A percentile compares a stretch with the other conserved stretches of the same genome.
Evolutionary conservation across 2,888 invertebrate species (phyloP).

Genomic region (Lamproptera curius): DNA sequence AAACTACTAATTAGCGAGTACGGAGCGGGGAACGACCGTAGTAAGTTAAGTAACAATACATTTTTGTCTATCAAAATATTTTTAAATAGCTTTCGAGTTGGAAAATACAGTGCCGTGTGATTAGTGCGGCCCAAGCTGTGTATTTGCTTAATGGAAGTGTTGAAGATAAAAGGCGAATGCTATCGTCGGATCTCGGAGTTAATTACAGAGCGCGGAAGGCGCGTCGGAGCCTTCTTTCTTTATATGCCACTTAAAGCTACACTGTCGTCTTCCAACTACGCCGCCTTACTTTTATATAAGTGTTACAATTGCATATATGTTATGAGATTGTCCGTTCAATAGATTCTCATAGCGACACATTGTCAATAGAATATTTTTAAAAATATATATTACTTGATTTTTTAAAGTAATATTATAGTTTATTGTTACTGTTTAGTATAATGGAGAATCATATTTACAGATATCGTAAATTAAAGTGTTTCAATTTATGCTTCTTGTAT

Average conservation of each 20-base stretch:
- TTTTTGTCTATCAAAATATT: constrained; percentile 76
- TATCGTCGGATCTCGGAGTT: constrained; percentile 64
- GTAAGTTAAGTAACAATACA: constrained; percentile 43
- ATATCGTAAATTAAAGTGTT: no score
- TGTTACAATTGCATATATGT: no score
- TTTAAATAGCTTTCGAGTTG: constrained; percentile 70
- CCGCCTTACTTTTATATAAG: no score
- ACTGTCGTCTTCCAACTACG: no score
- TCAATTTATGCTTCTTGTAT: no score
- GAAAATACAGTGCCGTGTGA: constrained; percentile 68
- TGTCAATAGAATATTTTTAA: no score
- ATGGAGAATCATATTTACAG: no score
- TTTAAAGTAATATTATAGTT: no score
- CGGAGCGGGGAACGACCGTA: constrained; percentile 49
- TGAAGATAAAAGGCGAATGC: constrained; percentile 69
- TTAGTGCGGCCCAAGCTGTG: constrained; percentile 68
- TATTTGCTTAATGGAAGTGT: constrained; percentile 77
- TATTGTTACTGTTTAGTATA: no score
- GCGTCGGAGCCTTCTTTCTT: constrained; percentile 47
- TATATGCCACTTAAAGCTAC: constrained; percentile 70
- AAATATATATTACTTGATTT: no score
- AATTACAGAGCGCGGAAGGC: constrained; percentile 60
- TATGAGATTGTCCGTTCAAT: no score
- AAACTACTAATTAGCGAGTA: constrained; percentile 55
- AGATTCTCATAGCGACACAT: no score